phyloP scores from a whole-genome alignment of 2,888 invertebrate genomes.

The Orthonevra nobilis region DNA sequence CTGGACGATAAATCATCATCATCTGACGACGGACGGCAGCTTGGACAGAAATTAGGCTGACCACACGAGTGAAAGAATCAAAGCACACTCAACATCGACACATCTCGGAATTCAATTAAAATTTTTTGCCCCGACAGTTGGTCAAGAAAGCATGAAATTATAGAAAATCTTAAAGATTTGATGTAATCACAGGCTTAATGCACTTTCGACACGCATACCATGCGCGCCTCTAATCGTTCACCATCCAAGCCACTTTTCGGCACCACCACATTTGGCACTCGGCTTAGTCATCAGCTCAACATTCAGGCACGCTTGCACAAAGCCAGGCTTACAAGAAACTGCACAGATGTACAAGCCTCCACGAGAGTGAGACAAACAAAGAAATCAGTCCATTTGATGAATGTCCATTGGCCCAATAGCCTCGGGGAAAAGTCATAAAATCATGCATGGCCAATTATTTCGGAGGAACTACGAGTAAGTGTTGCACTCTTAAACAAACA shows the following conservation, averaged over 20 bases:
- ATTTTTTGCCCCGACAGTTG: slow-evolving; percentile 31
- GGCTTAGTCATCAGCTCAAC: slow-evolving; percentile 37
- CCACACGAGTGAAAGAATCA: slow-evolving; percentile 31
- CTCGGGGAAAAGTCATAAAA: too few species aligned
- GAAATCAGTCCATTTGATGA: too few species aligned
- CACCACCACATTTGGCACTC: slow-evolving; percentile 44
- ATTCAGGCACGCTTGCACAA: too few species aligned
- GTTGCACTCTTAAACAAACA: too few species aligned
- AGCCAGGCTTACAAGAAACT: too few species aligned
- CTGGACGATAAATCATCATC: slow-evolving; percentile 49
- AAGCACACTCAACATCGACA: slow-evolving; percentile 50
- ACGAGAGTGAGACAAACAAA: too few species aligned
- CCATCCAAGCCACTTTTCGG: slow-evolving; percentile 14
- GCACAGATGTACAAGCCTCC: too few species aligned
- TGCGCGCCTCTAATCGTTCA: slow-evolving; percentile 23
- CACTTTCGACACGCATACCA: slow-evolving; percentile 50
- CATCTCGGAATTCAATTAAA: slow-evolving; percentile 44
- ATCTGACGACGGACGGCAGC: background rate
- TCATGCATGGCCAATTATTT: too few species aligned
- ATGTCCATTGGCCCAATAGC: too few species aligned
- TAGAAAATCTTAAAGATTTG: slow-evolving; percentile 39
- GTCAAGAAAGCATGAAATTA: slow-evolving; percentile 65
- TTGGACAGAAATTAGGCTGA: slow-evolving; percentile 8
- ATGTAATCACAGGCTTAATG: slow-evolving; percentile 54
- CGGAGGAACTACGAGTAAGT: too few species aligned